Base-by-base conservation (phyloP, 2,797 vertebrate genomes). In the Silurus aristotelis region DNA sequence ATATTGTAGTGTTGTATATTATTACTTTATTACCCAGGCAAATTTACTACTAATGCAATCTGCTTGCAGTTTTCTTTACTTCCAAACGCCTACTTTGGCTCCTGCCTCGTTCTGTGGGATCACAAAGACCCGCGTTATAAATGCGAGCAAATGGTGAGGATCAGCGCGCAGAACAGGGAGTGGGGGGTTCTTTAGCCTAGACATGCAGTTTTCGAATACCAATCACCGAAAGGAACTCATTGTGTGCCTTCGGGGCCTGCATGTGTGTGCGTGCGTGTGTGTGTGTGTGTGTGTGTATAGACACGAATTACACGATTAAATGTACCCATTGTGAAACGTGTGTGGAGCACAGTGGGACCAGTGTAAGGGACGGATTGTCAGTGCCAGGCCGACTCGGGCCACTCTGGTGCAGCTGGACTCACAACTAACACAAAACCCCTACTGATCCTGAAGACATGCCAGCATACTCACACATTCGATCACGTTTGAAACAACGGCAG, bases 361-460 rank as follows among this genome's bases (percentile, higher is more conserved):
- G 97, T 97, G 96, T 95, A 94, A 94, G 92, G 93, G 94, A 73
- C 93, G 92, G 92, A 93, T 95, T 93, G 95, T 96, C 95, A 91
- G 96, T 97, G 96, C 97, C 97, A 98, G 97, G 95, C 93, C 95
- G 94, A 91, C 85, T 91, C 91, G 92, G 85, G 75, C 94, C 93
- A 91, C 91, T 90, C 90, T 90, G 88, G 89, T 92, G 93, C 98
- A 99, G 98, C 97, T 99, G 97, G 93, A 93, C 88, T 87, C 43
- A 27, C 60, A 82, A 82, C 67, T 71, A 56, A 82, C 76, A 85
- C 63, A 86, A 86, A 86, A 84, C 55, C 56, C 31, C 80, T 80
- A 78, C 86, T 87, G 48, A 82, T 83, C 83, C 82, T 73, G 2
- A 10, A 58, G 58, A 55, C 70, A 80, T 52, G 77, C 76, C 75